phyloP scores from a whole-genome alignment of 37 sponge, comb jelly and placozoan species.

The Ianthella basta region DNA sequence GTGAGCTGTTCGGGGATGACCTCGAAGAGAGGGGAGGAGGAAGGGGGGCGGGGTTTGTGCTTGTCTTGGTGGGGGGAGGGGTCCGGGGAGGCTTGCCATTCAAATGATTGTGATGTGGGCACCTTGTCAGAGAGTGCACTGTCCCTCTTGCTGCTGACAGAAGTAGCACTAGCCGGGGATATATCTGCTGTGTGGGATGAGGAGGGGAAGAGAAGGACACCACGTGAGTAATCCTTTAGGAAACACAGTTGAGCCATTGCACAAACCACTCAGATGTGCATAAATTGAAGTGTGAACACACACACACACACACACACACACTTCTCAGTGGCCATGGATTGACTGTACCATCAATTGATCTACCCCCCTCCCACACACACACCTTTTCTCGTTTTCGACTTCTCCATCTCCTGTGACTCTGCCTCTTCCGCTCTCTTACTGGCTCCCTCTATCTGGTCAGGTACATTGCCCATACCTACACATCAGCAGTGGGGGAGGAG shows the following conservation, averaged over 20 bases:
- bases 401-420: not conserved
- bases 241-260: no score
- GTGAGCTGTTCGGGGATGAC: not conserved
- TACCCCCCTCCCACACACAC: no score
- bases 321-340: no score
- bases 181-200: no score
- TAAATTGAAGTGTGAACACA: no score
- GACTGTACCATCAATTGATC: no score
- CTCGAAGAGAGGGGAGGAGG: not conserved
- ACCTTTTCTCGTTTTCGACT: not conserved
- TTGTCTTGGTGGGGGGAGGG: not conserved
- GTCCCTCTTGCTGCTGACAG: not conserved
- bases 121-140: not conserved
- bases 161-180: no score
- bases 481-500: no score
- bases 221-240: no score
- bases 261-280: no score
- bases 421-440: not conserved
- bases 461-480: slow-evolving; percentile 5
- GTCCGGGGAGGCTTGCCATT: not conserved
- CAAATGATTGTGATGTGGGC: not conserved
- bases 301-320: no score
- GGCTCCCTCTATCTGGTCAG: not conserved
- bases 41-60: not conserved
- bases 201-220: no score